Base-by-base conservation (phyloP, 2,888 invertebrate species). In the Cryptus armator region DNA sequence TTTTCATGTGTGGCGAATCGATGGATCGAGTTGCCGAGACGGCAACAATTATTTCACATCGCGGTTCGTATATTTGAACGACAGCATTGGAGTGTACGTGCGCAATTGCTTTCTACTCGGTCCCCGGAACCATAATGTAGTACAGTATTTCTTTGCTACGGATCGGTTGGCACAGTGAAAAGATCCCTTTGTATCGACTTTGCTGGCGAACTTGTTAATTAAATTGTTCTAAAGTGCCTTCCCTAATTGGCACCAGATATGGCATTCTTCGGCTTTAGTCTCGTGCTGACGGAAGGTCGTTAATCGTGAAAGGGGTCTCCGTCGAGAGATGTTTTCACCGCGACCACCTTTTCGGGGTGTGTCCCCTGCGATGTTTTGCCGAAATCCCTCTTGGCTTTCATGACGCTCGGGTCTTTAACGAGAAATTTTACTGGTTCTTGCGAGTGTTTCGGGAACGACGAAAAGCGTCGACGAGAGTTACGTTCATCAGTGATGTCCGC, bases 221-320 rank as follows among this genome's bases (percentile, higher is more conserved):
- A 82, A 81, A 86, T 86, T 79, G 78, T 79, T 75, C 56, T 66
- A 75, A 84, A 83, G 81, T 77, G 77, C 59, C 72, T 66, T 72
- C 37, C 75, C 81, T 85, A 86, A 87, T 87, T 71, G 84, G 24
- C 48, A 51, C 32, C 48, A 48, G 46, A 46, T 59, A 62, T 48
- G 29, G 16, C 10, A 46, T 24, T 32, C n/a, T 6, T 67, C 46
- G 67, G 59, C 67, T 71, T 84, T 75, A 62, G 66, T 66, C 71
- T 72, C 80, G 46, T 32, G 72, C 51, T 72, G 62, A 46, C 24
- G 66, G 51, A 29, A 64, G 64, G 64, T 62, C 67, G 62, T 76
- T 75, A 83, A 66, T 66, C 72, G 29, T 56, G 7, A 4, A 67
- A 19, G 19, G 19, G 67, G 46, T 16, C 62, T 6, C 44, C 29